phyloP scores from a whole-genome alignment of 2,113 vertebrate genomes.

The Ciconia boyciana region DNA sequence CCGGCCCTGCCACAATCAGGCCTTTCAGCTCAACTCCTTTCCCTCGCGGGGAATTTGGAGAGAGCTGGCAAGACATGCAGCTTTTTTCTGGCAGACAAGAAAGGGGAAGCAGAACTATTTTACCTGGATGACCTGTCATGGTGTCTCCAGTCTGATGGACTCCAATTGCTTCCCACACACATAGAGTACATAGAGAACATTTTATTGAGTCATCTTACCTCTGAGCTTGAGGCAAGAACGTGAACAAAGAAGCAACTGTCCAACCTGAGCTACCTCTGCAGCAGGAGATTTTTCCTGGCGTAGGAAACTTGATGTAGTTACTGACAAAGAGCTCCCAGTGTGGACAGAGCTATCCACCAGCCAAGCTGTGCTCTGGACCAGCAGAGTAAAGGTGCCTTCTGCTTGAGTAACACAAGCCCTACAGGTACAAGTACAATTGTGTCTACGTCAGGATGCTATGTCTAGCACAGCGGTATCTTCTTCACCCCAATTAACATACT shows the following conservation, averaged over 20 bases:
- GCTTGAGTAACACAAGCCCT: background rate
- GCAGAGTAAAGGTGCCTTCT: background rate
- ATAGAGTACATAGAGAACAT: background rate
- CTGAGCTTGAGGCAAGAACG: background rate
- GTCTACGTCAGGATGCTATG: accelerated
- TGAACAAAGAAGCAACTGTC: background rate
- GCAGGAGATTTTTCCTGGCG: background rate
- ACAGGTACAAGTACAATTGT: accelerated
- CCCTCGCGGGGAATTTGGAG: background rate
- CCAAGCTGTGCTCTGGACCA: background rate
- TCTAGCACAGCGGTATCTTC: background rate
- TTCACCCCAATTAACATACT: background rate
- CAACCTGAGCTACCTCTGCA: background rate
- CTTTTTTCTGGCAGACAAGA: background rate
- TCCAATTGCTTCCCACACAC: background rate
- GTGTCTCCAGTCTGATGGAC: background rate
- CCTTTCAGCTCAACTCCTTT: background rate
- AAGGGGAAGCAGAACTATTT: background rate
- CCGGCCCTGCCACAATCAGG: background rate
- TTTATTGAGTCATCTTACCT: background rate
- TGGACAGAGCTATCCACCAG: background rate
- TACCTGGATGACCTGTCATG: background rate
- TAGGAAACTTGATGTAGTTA: background rate
- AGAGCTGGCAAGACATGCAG: background rate
- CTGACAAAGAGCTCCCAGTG: background rate